These are phyloP conservation scores for Metopolophium dirhodum DNA, from an alignment of 1,140 invertebrate genomes.

Conservation along the genomic window DNA sequence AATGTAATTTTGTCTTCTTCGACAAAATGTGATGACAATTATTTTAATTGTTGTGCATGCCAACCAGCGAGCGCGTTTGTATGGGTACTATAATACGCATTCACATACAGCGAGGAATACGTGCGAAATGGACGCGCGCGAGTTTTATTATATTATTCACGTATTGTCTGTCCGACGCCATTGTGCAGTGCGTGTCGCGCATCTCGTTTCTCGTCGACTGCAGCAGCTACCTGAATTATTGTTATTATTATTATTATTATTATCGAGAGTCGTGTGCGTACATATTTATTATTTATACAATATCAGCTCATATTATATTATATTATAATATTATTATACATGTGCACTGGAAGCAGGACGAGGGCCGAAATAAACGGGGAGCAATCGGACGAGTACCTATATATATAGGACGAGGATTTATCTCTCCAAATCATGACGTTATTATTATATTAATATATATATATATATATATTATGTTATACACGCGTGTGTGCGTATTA, in stretches of 20 bases:
- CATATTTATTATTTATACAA: conserved; percentile 28
- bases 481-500: background rate
- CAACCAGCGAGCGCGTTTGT: background rate
- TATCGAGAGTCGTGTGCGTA: background rate
- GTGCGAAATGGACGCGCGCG: background rate
- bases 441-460: background rate
- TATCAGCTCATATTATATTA: background rate
- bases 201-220: background rate
- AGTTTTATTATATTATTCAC: conserved; percentile 22
- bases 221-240: conserved; percentile 13
- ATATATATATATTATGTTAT: background rate
- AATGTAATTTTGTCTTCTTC: background rate
- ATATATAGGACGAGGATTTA: background rate
- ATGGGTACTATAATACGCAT: background rate
- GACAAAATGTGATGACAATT: background rate
- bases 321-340: background rate
- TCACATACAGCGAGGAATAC: background rate
- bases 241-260: conserved; percentile 16
- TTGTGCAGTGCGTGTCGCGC: background rate
- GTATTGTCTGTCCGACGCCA: background rate
- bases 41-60: background rate
- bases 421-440: background rate
- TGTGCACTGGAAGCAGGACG: background rate
- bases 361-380: background rate
- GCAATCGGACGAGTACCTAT: background rate